Conservation (phyloP, 2,888 invertebrate species). For the Zhuqinia jingwanae region DNA sequence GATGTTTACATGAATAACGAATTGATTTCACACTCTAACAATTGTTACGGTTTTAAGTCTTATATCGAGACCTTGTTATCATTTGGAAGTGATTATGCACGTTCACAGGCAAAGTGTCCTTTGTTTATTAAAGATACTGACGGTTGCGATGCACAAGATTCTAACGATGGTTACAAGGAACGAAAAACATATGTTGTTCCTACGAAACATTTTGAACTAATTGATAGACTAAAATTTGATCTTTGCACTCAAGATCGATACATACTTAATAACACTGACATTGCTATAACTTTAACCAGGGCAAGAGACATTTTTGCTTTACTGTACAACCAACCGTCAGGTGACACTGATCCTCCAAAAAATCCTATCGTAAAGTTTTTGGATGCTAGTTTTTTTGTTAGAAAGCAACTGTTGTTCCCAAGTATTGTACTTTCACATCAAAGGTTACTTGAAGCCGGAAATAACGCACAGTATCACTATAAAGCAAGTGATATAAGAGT, state of each 20-base stretch:
- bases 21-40: slow-evolving; percentile 43
- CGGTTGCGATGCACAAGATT: background rate
- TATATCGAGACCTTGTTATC: slow-evolving; percentile 68
- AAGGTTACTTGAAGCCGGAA: slow-evolving; percentile 62
- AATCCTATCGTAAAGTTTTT: slow-evolving; percentile 71
- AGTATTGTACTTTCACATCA: slow-evolving; percentile 75
- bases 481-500: slow-evolving; percentile 70
- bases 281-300: slow-evolving; percentile 42
- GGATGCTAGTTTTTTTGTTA: slow-evolving; percentile 75
- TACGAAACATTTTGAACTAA: slow-evolving; percentile 21
- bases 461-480: slow-evolving; percentile 75
- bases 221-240: slow-evolving; percentile 63
- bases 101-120: slow-evolving; percentile 26
- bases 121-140: slow-evolving; percentile 66
- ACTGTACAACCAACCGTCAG: slow-evolving; percentile 49
- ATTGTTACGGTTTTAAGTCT: slow-evolving; percentile 64
- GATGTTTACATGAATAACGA: slow-evolving; percentile 62
- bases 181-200: background rate
- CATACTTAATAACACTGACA: slow-evolving; percentile 57
- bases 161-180: slow-evolving; percentile 35
- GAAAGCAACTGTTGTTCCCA: slow-evolving; percentile 74
- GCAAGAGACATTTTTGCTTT: slow-evolving; percentile 67
- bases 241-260: slow-evolving; percentile 37
- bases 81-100: slow-evolving; percentile 7
- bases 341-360: background rate